Base-by-base conservation (phyloP, 2,113 vertebrate genomes). In the Erpornis zantholeuca region DNA sequence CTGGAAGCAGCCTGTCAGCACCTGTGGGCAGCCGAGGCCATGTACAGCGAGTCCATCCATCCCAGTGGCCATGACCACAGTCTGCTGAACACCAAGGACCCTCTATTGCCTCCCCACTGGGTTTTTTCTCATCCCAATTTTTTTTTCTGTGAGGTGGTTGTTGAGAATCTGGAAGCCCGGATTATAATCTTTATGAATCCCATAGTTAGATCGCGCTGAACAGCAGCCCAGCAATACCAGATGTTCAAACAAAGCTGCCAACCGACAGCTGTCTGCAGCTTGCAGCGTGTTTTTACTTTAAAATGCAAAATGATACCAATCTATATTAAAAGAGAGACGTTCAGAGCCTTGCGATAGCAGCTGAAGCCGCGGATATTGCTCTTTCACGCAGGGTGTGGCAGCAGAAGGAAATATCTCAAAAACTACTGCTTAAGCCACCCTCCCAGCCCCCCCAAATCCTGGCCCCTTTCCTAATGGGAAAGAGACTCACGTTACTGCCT, bases 121-220 rank as follows among this genome's bases (percentile, higher is more conserved):
- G 56, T 42, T 81, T 94, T 83, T 50, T 61, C 82, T 69, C 38
- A 52, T 29, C 35, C 27, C 14, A 9, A 38, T 86, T 90, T 61
- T 94, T 78, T 88, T 95, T 81, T 92, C 27, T 3, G 25, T 15
- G 45, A 95, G 94, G 94, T 22, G 94, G 91, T 86, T 97, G 96
- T 93, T 97, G 95, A 95, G 90, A 97, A 97, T 94, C 94, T 95
- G 94, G 97, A 97, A 97, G 95, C 95, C 94, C 3, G 95, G 96
- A 97, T 97, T 97, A 96, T 97, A 96, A 97, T 97, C 96, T 97
- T 97, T 96, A 97, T 97, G 97, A 97, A 98, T 97, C 97, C 96
- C 97, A 96, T 96, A 94, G 95, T 97, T 96, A 96, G 95, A 97
- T 92, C 47, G 33, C 1, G 29, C 96, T 95, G 97, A 97, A 97